Conservation (phyloP, 1,140 invertebrate species). For the Trachymyrmex septentrionalis region DNA sequence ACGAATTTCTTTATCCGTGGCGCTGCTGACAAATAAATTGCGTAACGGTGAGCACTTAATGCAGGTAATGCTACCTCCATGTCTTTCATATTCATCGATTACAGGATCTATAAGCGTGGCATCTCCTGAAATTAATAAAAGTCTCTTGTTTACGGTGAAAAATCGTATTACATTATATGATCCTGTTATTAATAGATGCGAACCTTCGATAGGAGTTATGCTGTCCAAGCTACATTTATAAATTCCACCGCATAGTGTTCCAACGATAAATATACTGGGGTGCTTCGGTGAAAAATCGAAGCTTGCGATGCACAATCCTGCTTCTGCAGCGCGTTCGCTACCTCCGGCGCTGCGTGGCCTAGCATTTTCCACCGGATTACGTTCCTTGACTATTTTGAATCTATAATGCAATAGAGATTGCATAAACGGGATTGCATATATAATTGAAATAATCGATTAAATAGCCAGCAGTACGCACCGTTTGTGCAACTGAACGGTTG, state of each 20-base stretch:
- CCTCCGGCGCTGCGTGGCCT: constrained; percentile 82
- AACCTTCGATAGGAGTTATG: constrained; percentile 78
- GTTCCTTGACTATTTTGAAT: constrained; percentile 83
- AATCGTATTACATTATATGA: neutral
- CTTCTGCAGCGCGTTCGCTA: constrained; percentile 82
- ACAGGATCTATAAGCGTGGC: constrained; percentile 83
- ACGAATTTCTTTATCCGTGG: constrained; percentile 83
- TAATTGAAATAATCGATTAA: neutral
- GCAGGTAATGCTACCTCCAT: constrained; percentile 82
- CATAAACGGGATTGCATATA: neutral
- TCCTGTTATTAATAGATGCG: neutral
- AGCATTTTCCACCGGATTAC: constrained; percentile 83
- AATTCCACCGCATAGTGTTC: constrained; percentile 84
- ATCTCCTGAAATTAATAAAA: constrained; percentile 74
- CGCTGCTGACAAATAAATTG: constrained; percentile 81
- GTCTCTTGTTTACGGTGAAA: neutral
- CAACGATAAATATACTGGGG: constrained; percentile 81
- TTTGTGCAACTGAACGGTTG: constrained; percentile 76
- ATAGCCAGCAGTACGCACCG: constrained; percentile 68
- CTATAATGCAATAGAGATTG: constrained; percentile 67
- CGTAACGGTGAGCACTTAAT: constrained; percentile 81
- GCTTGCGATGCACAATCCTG: constrained; percentile 83
- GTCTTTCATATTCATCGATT: constrained; percentile 83
- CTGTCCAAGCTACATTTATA: constrained; percentile 83
- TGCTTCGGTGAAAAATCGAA: constrained; percentile 83